Evolutionary conservation across 2,888 invertebrate genomes (phyloP).

Genomic region (Stenolophus ochropezus): DNA sequence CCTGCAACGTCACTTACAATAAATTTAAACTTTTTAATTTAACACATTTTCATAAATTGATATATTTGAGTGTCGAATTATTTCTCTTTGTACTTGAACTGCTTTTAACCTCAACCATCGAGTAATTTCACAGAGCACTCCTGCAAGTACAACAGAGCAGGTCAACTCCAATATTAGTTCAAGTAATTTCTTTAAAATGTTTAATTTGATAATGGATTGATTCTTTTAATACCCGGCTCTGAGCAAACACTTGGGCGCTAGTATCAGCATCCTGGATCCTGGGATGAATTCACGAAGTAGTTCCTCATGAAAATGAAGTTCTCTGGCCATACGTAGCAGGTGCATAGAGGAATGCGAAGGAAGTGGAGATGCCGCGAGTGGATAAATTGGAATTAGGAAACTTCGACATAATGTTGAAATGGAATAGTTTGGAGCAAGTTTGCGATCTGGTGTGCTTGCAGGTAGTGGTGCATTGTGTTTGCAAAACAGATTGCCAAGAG

Average conservation of each 20-base stretch:
- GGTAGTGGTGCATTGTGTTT: too few relatives aligned
- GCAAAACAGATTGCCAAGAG: too few relatives aligned
- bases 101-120: neutral
- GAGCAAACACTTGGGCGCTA: too few relatives aligned
- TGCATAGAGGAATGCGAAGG: constrained; percentile 6
- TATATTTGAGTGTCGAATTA: too few relatives aligned
- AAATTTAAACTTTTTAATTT: too few relatives aligned
- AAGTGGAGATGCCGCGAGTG: constrained; percentile 2
- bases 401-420: constrained; percentile 31
- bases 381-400: constrained; percentile 36
- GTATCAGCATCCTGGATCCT: too few relatives aligned
- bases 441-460: constrained; percentile 9
- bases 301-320: constrained; percentile 14
- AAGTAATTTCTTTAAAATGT: neutral
- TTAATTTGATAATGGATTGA: constrained; percentile 5
- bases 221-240: neutral
- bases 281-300: neutral
- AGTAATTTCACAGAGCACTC: neutral
- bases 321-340: constrained; percentile 14
- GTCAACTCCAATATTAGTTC: neutral
- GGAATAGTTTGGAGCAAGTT: constrained; percentile 34
- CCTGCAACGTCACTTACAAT: too few relatives aligned
- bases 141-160: neutral
- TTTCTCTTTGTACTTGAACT: too few relatives aligned
- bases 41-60: too few relatives aligned